phyloP scores from a whole-genome alignment of 2,113 vertebrate genomes.

The Antennarius striatus region DNA sequence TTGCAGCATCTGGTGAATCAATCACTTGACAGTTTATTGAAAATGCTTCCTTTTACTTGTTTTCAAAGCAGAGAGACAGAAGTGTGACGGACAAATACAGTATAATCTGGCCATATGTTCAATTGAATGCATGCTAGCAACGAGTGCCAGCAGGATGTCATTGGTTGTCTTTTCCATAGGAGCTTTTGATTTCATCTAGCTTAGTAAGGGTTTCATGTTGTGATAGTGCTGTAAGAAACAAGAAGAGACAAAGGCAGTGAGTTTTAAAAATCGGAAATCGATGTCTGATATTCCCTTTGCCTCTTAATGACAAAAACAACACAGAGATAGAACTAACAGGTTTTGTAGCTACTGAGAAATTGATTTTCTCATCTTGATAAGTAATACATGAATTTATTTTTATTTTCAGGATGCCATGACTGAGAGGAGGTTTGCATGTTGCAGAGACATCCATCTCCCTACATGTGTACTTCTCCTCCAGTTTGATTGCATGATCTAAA shows the following conservation, averaged over 20 bases:
- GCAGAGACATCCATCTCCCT: conserved; percentile 29
- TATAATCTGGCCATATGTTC: conserved; percentile 25
- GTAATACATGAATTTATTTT: background rate
- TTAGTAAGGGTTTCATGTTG: conserved; percentile 3
- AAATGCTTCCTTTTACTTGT: conserved; percentile 24
- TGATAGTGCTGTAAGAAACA: conserved; percentile 12
- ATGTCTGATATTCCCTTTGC: conserved; percentile 3
- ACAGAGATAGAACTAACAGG: conserved; percentile 1
- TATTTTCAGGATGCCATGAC: too few relatives aligned
- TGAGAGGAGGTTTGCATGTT: conserved; percentile 8
- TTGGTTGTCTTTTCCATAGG: background rate
- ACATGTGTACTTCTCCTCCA: too few relatives aligned
- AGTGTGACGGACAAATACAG: background rate
- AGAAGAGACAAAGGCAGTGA: conserved; percentile 7
- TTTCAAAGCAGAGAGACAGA: conserved; percentile 14
- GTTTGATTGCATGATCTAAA: too few relatives aligned
- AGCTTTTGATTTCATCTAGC: conserved; percentile 23
- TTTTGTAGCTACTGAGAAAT: conserved; percentile 5
- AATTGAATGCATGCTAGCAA: background rate
- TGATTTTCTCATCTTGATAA: background rate
- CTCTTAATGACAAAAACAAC: conserved; percentile 4
- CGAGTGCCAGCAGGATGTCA: background rate
- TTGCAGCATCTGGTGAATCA: conserved; percentile 51
- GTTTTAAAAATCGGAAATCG: conserved; percentile 25
- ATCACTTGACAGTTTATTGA: conserved; percentile 43